These are phyloP conservation scores for Acanthoscelides obtectus DNA, from an alignment of 2,888 invertebrate genomes.

Conservation along the genomic window DNA sequence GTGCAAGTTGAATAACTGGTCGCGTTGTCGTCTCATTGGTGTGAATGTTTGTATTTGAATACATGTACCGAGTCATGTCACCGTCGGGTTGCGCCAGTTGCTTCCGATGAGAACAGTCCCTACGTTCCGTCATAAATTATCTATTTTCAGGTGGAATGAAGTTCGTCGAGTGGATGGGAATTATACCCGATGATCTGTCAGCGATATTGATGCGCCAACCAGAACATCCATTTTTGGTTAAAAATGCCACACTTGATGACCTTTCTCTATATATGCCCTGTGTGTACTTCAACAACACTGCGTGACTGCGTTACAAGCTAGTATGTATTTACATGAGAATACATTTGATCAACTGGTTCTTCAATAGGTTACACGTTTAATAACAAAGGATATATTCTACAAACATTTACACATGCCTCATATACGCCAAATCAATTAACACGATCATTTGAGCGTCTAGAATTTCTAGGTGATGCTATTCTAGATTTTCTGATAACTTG, in stretches of 20 bases:
- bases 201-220: constrained; percentile 30
- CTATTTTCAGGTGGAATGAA: constrained; percentile 32
- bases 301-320: too few relatives aligned
- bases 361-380: constrained; percentile 69
- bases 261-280: constrained; percentile 46
- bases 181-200: constrained; percentile 39
- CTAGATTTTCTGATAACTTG: constrained; percentile 86
- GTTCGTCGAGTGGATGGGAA: constrained; percentile 50
- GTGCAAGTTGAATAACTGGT: too few relatives aligned
- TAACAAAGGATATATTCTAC: constrained; percentile 75
- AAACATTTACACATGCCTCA: constrained; percentile 91
- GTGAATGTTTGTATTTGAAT: too few relatives aligned
- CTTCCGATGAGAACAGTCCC: too few relatives aligned
- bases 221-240: constrained; percentile 44
- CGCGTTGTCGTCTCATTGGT: too few relatives aligned
- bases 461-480: constrained; percentile 89
- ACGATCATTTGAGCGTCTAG: constrained; percentile 84
- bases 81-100: too few relatives aligned
- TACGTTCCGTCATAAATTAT: too few relatives aligned
- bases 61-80: too few relatives aligned
- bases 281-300: constrained; percentile 6
- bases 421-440: constrained; percentile 78
- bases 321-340: too few relatives aligned
- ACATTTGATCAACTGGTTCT: too few relatives aligned
- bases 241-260: constrained; percentile 42